Evolutionary conservation across 2,888 invertebrate genomes (phyloP).

Genomic region (Lithophane socia): DNA sequence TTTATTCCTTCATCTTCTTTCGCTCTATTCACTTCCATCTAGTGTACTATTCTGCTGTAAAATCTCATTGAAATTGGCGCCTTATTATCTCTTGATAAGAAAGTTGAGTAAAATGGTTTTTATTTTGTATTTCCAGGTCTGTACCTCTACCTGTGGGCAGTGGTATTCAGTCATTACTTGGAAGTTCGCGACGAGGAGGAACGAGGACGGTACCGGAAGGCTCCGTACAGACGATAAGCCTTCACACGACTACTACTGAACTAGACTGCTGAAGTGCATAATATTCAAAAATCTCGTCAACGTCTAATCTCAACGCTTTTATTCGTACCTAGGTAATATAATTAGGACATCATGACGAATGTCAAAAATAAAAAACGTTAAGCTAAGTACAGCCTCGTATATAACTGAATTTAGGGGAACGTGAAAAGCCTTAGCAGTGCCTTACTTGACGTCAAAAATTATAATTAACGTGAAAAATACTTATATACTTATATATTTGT

Average conservation of each 20-base stretch:
- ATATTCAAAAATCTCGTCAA: slow-evolving; percentile 60
- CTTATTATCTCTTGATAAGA: neutral
- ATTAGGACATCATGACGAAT: slow-evolving; percentile 10
- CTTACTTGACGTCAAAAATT: slow-evolving; percentile 26
- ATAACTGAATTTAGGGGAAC: slow-evolving; percentile 2
- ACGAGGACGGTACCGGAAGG: slow-evolving; percentile 93
- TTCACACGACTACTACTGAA: slow-evolving; percentile 17
- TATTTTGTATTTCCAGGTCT: slow-evolving; percentile 90
- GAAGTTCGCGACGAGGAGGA: slow-evolving; percentile 93
- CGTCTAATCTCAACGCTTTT: slow-evolving; percentile 60
- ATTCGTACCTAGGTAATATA: slow-evolving; percentile 24
- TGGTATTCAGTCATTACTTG: slow-evolving; percentile 95
- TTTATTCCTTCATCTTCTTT: neutral
- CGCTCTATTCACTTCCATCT: neutral
- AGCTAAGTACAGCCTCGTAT: slow-evolving; percentile 13
- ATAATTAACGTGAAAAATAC: neutral
- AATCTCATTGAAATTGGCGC: neutral
- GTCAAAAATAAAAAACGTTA: slow-evolving; percentile 16
- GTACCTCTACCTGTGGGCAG: slow-evolving; percentile 95
- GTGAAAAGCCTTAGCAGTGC: slow-evolving; percentile 48
- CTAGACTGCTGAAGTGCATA: slow-evolving; percentile 48
- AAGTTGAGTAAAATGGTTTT: neutral
- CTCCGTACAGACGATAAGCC: slow-evolving; percentile 91
- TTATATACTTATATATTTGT: neutral
- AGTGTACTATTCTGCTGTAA: too few relatives aligned